Conservation (phyloP, 2,888 invertebrate species). For the Miltochrista miniata region DNA sequence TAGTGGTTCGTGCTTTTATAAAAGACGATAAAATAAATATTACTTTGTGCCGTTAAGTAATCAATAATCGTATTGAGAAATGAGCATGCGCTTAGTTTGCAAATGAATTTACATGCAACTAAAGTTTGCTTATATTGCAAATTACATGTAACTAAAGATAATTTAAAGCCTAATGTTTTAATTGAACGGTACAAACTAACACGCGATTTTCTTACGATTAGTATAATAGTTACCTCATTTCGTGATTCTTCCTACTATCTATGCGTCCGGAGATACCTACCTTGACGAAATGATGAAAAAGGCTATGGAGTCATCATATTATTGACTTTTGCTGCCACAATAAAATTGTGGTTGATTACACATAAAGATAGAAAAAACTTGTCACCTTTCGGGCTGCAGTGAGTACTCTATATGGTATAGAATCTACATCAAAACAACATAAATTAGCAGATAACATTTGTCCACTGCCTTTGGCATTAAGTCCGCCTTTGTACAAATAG, state of each 20-base stretch:
- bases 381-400: too few relatives aligned
- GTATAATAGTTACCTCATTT: neutral
- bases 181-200: neutral
- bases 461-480: too few relatives aligned
- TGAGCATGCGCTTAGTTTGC: neutral
- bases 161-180: neutral
- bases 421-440: too few relatives aligned
- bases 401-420: too few relatives aligned
- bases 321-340: too few relatives aligned
- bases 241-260: neutral
- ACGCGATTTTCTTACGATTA: neutral
- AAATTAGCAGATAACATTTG: too few relatives aligned
- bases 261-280: too few relatives aligned
- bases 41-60: neutral
- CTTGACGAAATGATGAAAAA: too few relatives aligned
- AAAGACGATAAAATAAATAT: conserved; percentile 6
- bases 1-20: neutral
- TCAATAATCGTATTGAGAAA: neutral
- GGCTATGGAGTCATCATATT: too few relatives aligned
- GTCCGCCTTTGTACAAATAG: too few relatives aligned
- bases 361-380: too few relatives aligned
- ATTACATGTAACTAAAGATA: neutral
- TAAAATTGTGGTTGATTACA: too few relatives aligned
- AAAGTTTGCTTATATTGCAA: neutral
- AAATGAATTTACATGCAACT: neutral